Evolutionary conservation across 2,797 vertebrate species (phyloP).

Genomic region (Etheostoma nigrum): DNA sequence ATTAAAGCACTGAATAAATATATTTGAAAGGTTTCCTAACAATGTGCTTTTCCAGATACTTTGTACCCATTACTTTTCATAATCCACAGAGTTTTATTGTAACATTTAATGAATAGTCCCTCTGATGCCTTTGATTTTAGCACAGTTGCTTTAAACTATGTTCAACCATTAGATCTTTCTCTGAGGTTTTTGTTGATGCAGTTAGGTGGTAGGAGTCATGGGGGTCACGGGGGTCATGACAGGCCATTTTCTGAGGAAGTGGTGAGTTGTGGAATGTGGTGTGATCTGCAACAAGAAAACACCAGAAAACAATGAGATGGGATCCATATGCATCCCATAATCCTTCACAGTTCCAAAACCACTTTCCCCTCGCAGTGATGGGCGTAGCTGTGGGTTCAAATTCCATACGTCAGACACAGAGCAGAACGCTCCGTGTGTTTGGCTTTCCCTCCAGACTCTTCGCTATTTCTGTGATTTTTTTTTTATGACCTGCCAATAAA

Average conservation of each 20-base stretch:
- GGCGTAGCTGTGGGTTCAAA: slow-evolving; percentile 54
- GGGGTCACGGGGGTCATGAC: slow-evolving; percentile 39
- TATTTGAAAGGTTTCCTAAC: neutral
- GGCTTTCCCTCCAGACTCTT: slow-evolving; percentile 54
- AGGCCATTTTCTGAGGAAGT: slow-evolving; percentile 43
- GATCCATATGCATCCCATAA: slow-evolving; percentile 63
- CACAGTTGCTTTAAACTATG: no score
- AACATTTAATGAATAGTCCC: neutral
- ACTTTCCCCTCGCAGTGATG: slow-evolving; percentile 36
- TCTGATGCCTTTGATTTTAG: neutral
- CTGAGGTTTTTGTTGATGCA: slow-evolving; percentile 8
- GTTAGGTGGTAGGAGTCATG: slow-evolving; percentile 2
- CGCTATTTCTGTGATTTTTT: slow-evolving; percentile 64
- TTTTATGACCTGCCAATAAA: slow-evolving; percentile 45
- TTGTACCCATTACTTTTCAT: neutral
- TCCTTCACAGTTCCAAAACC: slow-evolving; percentile 47
- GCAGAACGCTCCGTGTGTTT: slow-evolving; percentile 57
- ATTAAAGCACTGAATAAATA: neutral
- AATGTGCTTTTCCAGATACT: neutral
- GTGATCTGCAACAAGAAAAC: slow-evolving; percentile 38
- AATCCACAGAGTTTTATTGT: neutral
- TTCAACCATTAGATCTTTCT: neutral
- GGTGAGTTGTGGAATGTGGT: slow-evolving; percentile 29
- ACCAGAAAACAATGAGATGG: slow-evolving; percentile 52
- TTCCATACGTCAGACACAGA: slow-evolving; percentile 58